Evolutionary conservation across 2,797 vertebrate species (phyloP).

Genomic region (Parauchenoglanis ngamensis): DNA sequence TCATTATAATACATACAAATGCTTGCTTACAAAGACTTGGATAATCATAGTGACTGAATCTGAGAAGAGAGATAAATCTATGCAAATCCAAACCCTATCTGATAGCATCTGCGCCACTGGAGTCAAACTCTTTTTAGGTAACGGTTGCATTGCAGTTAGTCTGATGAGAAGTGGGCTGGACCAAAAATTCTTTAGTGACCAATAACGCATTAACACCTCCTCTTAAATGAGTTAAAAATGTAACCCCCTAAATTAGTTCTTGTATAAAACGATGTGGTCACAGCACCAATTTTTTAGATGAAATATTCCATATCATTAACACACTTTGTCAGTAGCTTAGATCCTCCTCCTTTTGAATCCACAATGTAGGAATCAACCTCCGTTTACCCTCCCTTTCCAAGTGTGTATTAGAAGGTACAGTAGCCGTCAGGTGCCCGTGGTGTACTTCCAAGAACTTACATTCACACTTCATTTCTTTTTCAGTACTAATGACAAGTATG

Average conservation of each 20-base stretch:
- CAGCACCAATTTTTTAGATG: not conserved
- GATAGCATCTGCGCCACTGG: not conserved
- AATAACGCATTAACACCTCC: not conserved
- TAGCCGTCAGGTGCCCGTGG: no score
- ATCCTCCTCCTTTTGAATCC: no score
- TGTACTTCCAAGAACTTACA: no score
- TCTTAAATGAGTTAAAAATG: not conserved
- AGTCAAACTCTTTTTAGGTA: not conserved
- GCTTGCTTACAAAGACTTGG: not conserved
- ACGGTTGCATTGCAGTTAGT: not conserved
- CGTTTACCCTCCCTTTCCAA: no score
- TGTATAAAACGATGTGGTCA: not conserved
- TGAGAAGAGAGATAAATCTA: not conserved
- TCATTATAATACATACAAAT: not conserved
- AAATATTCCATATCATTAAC: not conserved
- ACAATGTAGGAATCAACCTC: no score
- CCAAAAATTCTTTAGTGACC: not conserved
- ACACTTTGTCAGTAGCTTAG: not conserved
- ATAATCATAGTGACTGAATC: not conserved
- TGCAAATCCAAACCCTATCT: not conserved
- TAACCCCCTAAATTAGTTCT: not conserved
- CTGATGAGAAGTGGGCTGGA: not conserved
- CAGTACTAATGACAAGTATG: no score
- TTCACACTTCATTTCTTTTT: no score
- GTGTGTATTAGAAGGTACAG: no score